Evolutionary conservation across 2,797 vertebrate species (phyloP).

Genomic region (Acridotheres tristis): DNA sequence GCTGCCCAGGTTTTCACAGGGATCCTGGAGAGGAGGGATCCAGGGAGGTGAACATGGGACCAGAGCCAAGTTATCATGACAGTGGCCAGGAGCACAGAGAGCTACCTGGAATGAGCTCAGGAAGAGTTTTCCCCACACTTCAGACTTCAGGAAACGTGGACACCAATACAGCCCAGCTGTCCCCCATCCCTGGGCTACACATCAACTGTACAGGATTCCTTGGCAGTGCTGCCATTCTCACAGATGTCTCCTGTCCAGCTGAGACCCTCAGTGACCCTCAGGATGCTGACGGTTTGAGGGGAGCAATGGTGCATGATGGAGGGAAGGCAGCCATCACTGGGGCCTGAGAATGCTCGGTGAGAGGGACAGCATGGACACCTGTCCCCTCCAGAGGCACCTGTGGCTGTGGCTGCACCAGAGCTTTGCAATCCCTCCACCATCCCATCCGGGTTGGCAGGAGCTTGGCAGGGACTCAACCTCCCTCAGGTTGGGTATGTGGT

Average conservation of each 20-base stretch:
- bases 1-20: not conserved
- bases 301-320: rapidly evolving
- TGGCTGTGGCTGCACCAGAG: not conserved
- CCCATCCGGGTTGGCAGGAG: not conserved
- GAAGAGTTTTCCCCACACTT: not conserved
- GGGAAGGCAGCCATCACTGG: rapidly evolving
- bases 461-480: rapidly evolving
- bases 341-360: not conserved
- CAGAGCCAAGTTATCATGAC: not conserved
- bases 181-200: not conserved
- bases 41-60: not conserved
- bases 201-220: not conserved
- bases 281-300: not conserved
- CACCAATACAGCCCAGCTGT: not conserved
- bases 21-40: not conserved
- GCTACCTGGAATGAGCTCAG: not conserved
- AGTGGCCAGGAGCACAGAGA: not conserved
- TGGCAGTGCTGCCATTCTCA: not conserved
- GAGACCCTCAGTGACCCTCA: not conserved
- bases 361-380: rapidly evolving
- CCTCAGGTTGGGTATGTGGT: rapidly evolving
- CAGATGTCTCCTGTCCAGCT: not conserved
- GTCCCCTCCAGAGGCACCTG: rapidly evolving
- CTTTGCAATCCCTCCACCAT: not conserved
- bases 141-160: not conserved